Percentiles rank a stretch among this genome's conserved stretches.
phyloP scores from a whole-genome alignment of 2,888 invertebrate genomes.

The Hetaerina titia region DNA sequence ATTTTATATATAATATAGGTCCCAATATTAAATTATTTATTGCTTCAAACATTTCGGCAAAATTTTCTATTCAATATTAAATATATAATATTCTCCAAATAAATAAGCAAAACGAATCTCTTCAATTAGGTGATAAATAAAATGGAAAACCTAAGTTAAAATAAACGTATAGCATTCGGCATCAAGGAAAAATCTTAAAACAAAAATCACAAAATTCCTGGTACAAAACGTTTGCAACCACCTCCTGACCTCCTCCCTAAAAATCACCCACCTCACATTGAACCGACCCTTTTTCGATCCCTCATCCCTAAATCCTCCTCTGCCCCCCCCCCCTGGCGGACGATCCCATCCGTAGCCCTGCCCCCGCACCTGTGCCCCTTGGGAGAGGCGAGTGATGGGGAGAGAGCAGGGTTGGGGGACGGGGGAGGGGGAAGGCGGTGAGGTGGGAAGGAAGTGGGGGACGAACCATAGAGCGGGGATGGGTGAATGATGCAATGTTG shows the following conservation, averaged over 20 bases:
- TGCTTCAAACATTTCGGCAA: too few species aligned
- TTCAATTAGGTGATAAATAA: too few species aligned
- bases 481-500: not conserved
- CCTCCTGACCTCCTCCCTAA: not conserved
- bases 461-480: not conserved
- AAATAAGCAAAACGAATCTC: too few species aligned
- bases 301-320: not conserved
- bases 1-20: too few species aligned
- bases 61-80: too few species aligned
- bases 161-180: too few species aligned
- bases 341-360: not conserved
- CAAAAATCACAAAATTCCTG: too few species aligned
- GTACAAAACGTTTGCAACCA: not conserved
- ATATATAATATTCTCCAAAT: too few species aligned
- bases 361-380: slow-evolving; percentile 58
- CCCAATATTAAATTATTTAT: too few species aligned
- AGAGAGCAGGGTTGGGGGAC: not conserved
- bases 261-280: not conserved
- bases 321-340: not conserved
- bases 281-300: not conserved
- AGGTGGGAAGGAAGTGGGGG: not conserved
- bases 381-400: not conserved
- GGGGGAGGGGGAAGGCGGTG: not conserved
- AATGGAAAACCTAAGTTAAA: too few species aligned
- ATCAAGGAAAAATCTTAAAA: too few species aligned